Percentiles rank a stretch among this genome's conserved stretches.
Evolutionary conservation across 2,797 vertebrate genomes (phyloP).

Genomic region (Australoheros facetus): DNA sequence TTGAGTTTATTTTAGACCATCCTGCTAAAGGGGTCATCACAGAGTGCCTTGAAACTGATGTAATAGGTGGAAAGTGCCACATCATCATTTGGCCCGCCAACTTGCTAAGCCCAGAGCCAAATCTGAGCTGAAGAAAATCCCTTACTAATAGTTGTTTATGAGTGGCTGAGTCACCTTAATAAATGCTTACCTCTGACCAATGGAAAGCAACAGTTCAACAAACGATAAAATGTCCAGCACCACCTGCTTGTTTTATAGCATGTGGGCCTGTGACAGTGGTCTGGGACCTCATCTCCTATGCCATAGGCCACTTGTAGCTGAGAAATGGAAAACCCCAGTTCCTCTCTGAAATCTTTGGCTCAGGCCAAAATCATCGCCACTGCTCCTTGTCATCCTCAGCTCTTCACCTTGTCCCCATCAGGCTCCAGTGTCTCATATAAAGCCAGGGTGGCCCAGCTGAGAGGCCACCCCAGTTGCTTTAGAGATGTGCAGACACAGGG

Average conservation of each 20-base stretch:
- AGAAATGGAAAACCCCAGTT: slow-evolving; percentile 42
- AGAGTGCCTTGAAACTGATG: slow-evolving; percentile 35
- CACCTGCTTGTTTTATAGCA: slow-evolving; percentile 63
- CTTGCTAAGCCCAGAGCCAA: slow-evolving; percentile 46
- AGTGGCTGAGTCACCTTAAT: slow-evolving; percentile 71
- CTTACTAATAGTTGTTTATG: slow-evolving; percentile 71
- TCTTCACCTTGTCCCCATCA: slow-evolving; percentile 19
- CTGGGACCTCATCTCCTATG: slow-evolving; percentile 35
- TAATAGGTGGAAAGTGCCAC: slow-evolving; percentile 57
- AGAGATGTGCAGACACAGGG: slow-evolving; percentile 33
- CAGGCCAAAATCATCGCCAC: slow-evolving; percentile 60
- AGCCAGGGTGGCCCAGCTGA: not conserved
- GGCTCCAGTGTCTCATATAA: slow-evolving; percentile 19
- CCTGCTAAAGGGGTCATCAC: slow-evolving; percentile 41
- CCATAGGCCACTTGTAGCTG: slow-evolving; percentile 57
- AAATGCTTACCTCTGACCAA: slow-evolving; percentile 64
- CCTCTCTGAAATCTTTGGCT: slow-evolving; percentile 35
- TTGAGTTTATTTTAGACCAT: slow-evolving; percentile 37
- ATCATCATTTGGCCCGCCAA: slow-evolving; percentile 35
- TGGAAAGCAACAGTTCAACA: slow-evolving; percentile 39
- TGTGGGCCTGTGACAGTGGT: not conserved
- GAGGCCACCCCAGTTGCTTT: slow-evolving; percentile 25
- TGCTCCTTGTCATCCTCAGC: slow-evolving; percentile 11
- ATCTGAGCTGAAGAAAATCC: slow-evolving; percentile 64
- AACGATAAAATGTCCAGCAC: slow-evolving; percentile 16